A percentile compares a stretch with the other conserved stretches of the same genome.
phyloP scores from a whole-genome alignment of 92 coral and sea anemone genomes.

The Porites divaricata region DNA sequence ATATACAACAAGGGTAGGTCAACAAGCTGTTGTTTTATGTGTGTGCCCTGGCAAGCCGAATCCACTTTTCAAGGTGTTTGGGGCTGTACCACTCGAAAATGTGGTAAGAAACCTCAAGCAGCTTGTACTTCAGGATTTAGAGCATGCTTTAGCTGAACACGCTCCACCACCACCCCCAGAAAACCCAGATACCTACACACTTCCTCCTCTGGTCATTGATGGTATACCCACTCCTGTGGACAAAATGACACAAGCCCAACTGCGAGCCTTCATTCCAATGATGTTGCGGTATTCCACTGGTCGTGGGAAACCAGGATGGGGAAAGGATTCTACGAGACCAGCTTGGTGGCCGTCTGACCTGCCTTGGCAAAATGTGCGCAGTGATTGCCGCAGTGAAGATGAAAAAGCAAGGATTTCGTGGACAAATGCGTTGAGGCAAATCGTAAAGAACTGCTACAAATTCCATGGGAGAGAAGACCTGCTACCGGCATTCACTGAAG shows the following conservation, averaged over 20 bases:
- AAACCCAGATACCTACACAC: slow-evolving; percentile 87
- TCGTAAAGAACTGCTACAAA: slow-evolving; percentile 98
- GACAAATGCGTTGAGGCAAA: slow-evolving; percentile 97
- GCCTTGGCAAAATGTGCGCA: slow-evolving; percentile 99
- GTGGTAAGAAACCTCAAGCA: slow-evolving; percentile 92
- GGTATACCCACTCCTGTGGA: slow-evolving; percentile 99
- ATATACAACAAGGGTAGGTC: slow-evolving; percentile 99
- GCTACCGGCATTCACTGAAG: slow-evolving; percentile 89
- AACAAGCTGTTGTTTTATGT: slow-evolving; percentile 96
- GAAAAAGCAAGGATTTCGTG: slow-evolving; percentile 97
- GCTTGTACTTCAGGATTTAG: slow-evolving; percentile 90
- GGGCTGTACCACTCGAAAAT: slow-evolving; percentile 98
- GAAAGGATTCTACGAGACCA: slow-evolving; percentile 95
- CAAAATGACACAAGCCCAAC: slow-evolving; percentile 99
- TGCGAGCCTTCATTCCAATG: slow-evolving; percentile 96
- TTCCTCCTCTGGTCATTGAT: slow-evolving; percentile 96
- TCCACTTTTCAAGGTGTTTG: slow-evolving; percentile 95
- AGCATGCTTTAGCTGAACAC: slow-evolving; percentile 94
- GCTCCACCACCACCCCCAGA: slow-evolving; percentile 97
- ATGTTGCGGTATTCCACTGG: slow-evolving; percentile 99
- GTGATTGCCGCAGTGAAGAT: slow-evolving; percentile 96
- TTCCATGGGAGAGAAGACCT: slow-evolving; percentile 96
- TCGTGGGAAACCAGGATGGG: slow-evolving; percentile 99
- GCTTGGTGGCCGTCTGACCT: slow-evolving; percentile 99
- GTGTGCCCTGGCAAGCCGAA: slow-evolving; percentile 99